Evolutionary conservation across 2,888 invertebrate species (phyloP), one percentile per base, ranked within the genome.

Genomic region (Arge pagana): DNA sequence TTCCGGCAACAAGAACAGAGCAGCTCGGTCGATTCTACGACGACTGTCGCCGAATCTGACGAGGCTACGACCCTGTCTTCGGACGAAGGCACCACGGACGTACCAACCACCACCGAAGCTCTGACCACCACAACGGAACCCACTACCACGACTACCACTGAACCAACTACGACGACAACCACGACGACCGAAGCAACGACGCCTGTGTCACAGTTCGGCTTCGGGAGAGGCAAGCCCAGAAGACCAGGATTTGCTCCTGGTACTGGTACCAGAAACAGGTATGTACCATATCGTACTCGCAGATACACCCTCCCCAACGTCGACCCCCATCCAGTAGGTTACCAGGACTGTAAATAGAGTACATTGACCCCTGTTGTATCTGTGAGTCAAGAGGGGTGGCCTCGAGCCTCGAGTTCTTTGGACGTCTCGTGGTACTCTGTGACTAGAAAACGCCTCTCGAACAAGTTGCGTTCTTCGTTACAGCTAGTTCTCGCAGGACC

Each of bases 1-100:
- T 88, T 90, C 64, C 79, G 90, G 42, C 83, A 83, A 65, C 83
- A 83, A 56, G 82, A 83, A 1, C 83, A 83, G 57, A 82, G 78
- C 59, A 79, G 82, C 24, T 57, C 74, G 5, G 69, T 75, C 1
- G 74, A 74, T 43, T 57, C 62, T 4, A 50, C 56, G 0, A 61
- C 54, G 4, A 53, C 61, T 5, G 56, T 52, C 7, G 60, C 59
- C 18, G 85, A 85, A 8, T 82, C 83, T 15, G 84, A 83, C 62
- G 85, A 84, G 61, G 75, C 83, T 18, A 85, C 85, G 57, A 85
- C 77, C 59, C 23, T 77, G 63, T 42, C 77, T 0, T 80, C 79
- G 45, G 71, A 76, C 1, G 69, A 63, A 3, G 65, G 66, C 1
- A 76, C 72, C 13, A 67, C 78, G 31, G 78, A 78, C 41, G 66